Evolutionary conservation across 2,888 invertebrate genomes (phyloP), one percentile per base, ranked within the genome.

Genomic region (Luffia ferchaultella): DNA sequence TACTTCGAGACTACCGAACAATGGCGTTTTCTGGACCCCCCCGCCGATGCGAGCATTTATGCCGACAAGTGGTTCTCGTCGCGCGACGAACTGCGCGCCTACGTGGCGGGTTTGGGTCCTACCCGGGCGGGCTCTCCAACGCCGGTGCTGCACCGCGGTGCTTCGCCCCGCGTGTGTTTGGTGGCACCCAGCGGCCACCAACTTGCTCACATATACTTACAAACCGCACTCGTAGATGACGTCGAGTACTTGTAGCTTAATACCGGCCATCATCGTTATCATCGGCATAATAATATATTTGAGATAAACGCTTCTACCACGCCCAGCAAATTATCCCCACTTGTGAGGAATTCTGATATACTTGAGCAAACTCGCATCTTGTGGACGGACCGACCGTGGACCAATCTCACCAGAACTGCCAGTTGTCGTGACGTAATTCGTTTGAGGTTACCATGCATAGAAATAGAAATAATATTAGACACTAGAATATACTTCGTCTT

Each of bases 1-100:
- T 83, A 79, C 68, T 79, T 83, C 65, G 72, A 73, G 49, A 80
- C 77, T 0, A 46, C 64, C 0, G 52, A 59, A 1, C 59, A 69
- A 0, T 83, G 83, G 83, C 52, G 56, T 42, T 50, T 60, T 0
- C 12, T 67, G 0, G 58, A 64, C 40, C 55, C 61, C 1, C 55
- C 67, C 0, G 65, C 60, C 1, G 63, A 64, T 1, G 51, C 56
- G 12, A 20, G 57, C 2, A 50, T 72, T 15, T 82, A 82, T 63
- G 82, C 72, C 0, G 66, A 65, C 52, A 61, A 58, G n/a, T 55
- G 55, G 1, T 80, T 79, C 65, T n/a, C 57, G 0, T 58, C 60
- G 0, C 68, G 78, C 16, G 68, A 63, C 1, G 65, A 60, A 1
- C 59, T 79, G n/a, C 57, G 62, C 3, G 56, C 52, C 1, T 55